Evolutionary conservation across 2,888 invertebrate genomes (phyloP), one percentile per base, ranked within the genome.

Genomic region (Dermolepida albohirtum): DNA sequence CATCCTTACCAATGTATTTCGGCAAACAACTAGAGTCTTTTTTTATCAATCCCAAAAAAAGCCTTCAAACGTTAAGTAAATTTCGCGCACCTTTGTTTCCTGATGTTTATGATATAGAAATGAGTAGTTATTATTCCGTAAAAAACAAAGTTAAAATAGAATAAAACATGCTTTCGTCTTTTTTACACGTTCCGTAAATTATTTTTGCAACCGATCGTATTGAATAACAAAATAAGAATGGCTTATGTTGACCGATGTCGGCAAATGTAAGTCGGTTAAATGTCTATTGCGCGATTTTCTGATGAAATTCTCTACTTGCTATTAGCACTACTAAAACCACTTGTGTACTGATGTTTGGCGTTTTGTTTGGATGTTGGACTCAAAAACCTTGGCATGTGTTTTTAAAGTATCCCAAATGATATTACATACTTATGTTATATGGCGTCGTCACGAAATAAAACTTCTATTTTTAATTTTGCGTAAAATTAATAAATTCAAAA

Each of bases 1-100:
- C 82, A 89, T 88, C 72, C 74, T 22, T 29, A 27, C 5, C 14
- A 1, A 22, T 1, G 49, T 16, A 8, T 12, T 8, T 11, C 44
- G 27, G 29, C 40, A 34, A 40, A 12, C 54, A 63, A 50, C 47
- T 17, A 22, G 50, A 17, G 44, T 29, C 16, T 14, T 43, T 57
- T 12, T 43, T 40, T 16, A 10, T 22, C n/a, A 22, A 22, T 22
- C 1, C n/a, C n/a, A 22, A 4, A 22, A 22, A 22, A 22, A 22
- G 22, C 22, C 22, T 4, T 4, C 2, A 22, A 22, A 22, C n/a
- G 12, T 34, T 7, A 34, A 34, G 6, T 34, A 34, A 29, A 34
- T 1, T 6, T 34, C 34, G 34, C 34, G 34, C 34, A 10, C 34
- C 1, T 10, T 34, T 8, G 8, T 34, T 34, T 34, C 34, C 6